Evolutionary conservation across 2,113 vertebrate species (phyloP).

Genomic region (Xyliphius kryptos): DNA sequence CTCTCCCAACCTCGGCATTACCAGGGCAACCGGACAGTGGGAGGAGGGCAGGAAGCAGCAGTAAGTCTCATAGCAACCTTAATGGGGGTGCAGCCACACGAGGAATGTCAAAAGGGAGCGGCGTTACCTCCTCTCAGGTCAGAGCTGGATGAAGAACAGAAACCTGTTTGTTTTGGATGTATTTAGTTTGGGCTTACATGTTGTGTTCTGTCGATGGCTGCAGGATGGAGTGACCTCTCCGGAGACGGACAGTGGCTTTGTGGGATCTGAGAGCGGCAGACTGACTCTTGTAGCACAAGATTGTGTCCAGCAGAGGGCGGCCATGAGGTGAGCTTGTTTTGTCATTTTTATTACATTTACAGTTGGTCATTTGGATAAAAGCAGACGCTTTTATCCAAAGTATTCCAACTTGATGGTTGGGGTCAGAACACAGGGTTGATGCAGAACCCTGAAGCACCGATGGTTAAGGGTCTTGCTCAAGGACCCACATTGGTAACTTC

Average conservation of each 20-base stretch:
- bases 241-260: constrained; percentile 88
- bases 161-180: background rate
- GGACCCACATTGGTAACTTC: no score
- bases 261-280: constrained; percentile 81
- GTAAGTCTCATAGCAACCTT: constrained; percentile 41
- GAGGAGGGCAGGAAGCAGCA: background rate
- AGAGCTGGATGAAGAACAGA: constrained; percentile 7
- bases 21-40: constrained; percentile 9
- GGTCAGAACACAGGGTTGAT: no score
- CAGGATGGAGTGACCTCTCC: constrained; percentile 85
- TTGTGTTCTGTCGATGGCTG: constrained; percentile 18
- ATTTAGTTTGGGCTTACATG: background rate
- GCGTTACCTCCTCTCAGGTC: constrained; percentile 49
- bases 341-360: background rate
- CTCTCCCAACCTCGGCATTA: background rate
- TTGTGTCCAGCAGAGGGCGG: constrained; percentile 59
- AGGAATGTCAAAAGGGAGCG: constrained; percentile 43
- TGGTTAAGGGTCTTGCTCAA: no score
- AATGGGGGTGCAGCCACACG: constrained; percentile 40
- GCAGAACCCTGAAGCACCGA: no score
- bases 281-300: constrained; percentile 63
- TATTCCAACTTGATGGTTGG: no score
- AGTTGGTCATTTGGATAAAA: no score
- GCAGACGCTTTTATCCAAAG: no score
- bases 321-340: constrained; percentile 56